Conservation (phyloP, 2,113 vertebrate species). For the Mus spicilegus region DNA sequence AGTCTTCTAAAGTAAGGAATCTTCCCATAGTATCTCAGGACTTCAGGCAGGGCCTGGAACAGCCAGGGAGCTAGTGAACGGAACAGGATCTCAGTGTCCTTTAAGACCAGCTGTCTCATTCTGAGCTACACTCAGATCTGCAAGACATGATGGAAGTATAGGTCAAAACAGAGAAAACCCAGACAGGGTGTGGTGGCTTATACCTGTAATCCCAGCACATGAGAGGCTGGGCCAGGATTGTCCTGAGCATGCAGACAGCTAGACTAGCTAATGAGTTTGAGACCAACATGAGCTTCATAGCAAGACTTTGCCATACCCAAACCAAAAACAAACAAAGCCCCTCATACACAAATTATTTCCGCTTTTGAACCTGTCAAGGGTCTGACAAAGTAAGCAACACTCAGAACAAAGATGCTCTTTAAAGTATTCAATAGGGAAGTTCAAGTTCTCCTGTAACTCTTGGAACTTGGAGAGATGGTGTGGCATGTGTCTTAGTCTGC, state of each 20-base stretch:
- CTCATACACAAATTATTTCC: neutral
- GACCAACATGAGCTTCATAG: neutral
- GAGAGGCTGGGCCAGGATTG: neutral
- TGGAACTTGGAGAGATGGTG: accelerated
- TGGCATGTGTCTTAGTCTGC: neutral
- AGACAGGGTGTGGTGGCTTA: neutral
- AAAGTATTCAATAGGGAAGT: neutral
- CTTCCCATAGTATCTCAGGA: neutral
- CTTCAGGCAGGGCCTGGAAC: too few species aligned
- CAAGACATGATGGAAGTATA: accelerated
- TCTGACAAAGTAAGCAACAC: too few species aligned
- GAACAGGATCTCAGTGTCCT: accelerated
- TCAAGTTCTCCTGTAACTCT: accelerated
- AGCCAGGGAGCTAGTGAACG: accelerated
- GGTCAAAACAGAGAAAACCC: neutral
- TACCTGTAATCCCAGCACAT: neutral
- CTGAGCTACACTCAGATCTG: neutral
- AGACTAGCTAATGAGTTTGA: neutral
- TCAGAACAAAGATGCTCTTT: neutral
- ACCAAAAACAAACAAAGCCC: neutral
- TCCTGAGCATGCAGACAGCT: neutral
- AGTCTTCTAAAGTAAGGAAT: neutral
- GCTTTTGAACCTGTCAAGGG: neutral
- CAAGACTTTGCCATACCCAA: neutral
- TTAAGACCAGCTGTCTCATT: neutral